Evolutionary conservation across 2,888 invertebrate genomes (phyloP).

Genomic region (Andrena bicolor): DNA sequence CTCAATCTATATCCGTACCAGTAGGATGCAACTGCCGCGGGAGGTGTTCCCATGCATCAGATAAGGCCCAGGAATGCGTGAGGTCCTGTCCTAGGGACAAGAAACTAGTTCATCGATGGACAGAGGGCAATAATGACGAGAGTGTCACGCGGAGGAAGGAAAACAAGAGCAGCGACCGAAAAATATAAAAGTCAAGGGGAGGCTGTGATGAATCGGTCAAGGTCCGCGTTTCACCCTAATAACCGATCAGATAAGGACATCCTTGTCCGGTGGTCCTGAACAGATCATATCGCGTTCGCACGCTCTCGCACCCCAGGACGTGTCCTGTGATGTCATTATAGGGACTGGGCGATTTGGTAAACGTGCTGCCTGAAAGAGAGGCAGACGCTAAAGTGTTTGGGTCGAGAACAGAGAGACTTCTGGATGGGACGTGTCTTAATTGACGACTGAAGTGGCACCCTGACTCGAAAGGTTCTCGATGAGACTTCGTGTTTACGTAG

Average conservation of each 20-base stretch:
- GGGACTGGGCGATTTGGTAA: conserved; percentile 63
- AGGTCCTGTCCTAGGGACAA: conserved; percentile 59
- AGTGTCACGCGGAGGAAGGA: conserved; percentile 33
- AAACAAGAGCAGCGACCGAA: conserved; percentile 63
- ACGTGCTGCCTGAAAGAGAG: conserved; percentile 50
- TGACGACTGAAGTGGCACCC: conserved; percentile 41
- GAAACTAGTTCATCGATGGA: conserved; percentile 58
- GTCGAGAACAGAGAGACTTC: conserved; percentile 23
- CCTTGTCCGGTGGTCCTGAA: conserved; percentile 73
- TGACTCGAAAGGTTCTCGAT: neutral
- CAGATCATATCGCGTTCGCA: conserved; percentile 74
- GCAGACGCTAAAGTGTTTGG: conserved; percentile 38
- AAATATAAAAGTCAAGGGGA: conserved; percentile 75
- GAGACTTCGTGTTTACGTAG: conserved; percentile 5
- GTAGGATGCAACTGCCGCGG: neutral
- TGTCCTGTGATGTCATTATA: conserved; percentile 75
- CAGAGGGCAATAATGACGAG: conserved; percentile 54
- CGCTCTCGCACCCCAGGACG: conserved; percentile 72
- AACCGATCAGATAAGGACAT: conserved; percentile 78
- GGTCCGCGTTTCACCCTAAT: conserved; percentile 76
- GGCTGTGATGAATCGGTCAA: conserved; percentile 72
- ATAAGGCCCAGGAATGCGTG: conserved; percentile 50
- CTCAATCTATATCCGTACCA: neutral
- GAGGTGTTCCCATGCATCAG: conserved; percentile 52
- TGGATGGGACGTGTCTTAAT: conserved; percentile 45